Percentiles rank a stretch among this genome's conserved stretches.
These are phyloP conservation scores for Ganaspis brasiliensis DNA, from an alignment of 2,888 invertebrate species.

Conservation along the genomic window DNA sequence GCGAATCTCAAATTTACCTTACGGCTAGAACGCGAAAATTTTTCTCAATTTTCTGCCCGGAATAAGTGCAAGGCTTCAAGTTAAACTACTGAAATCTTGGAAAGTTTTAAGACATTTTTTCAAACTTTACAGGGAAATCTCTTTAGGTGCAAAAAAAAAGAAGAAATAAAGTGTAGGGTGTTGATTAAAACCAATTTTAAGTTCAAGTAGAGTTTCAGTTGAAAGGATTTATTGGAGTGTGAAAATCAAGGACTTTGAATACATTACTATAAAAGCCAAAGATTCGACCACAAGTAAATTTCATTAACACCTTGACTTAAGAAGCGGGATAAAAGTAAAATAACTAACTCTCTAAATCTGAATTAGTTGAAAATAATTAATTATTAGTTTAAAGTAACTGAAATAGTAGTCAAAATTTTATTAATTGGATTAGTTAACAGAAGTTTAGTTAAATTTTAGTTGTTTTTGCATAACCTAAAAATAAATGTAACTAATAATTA, in stretches of 20 bases:
- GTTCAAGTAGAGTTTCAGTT: not conserved
- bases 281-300: constrained; percentile 12
- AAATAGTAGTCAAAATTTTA: too few relatives aligned
- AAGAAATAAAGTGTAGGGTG: not conserved
- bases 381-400: too few relatives aligned
- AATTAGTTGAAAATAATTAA: too few relatives aligned
- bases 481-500: too few relatives aligned
- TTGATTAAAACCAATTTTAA: constrained; percentile 1
- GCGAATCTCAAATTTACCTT: constrained; percentile 48
- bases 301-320: not conserved
- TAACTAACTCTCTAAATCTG: too few relatives aligned
- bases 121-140: constrained; percentile 5
- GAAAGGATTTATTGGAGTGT: not conserved
- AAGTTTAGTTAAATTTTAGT: too few relatives aligned
- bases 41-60: constrained; percentile 30
- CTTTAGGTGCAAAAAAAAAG: not conserved
- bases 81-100: constrained; percentile 12
- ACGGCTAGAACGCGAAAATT: constrained; percentile 23
- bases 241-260: constrained; percentile 8
- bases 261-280: constrained; percentile 1
- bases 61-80: constrained; percentile 9
- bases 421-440: too few relatives aligned
- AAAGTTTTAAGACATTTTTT: constrained; percentile 15
- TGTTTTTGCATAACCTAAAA: too few relatives aligned
- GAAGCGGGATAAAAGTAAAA: too few relatives aligned